Evolutionary conservation across 1,140 invertebrate genomes (phyloP), one percentile per base, ranked within the genome.

Genomic region (Aphaenogaster ashmeadi): DNA sequence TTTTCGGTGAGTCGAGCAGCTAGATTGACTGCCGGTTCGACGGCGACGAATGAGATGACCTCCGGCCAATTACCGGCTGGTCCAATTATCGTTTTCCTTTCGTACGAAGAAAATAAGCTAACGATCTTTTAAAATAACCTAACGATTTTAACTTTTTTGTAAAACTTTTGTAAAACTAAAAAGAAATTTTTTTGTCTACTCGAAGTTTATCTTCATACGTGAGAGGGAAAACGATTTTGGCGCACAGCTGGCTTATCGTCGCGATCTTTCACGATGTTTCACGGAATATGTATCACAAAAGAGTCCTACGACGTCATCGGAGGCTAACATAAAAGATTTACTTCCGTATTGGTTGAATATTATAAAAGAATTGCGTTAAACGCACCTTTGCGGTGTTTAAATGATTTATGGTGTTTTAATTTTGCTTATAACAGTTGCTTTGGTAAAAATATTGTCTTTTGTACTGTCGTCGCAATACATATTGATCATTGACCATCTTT

Each of bases 1-100:
- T 92, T 99, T 99, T 97, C 98, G 98, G 97, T 99, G 98, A 98
- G 95, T 95, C 94, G 95, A 95, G 95, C 95, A 95, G 95, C 94
- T 95, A 87, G 86, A 89, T 80, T 87, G 78, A 91, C 66, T 72
- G 64, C 71, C 58, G 87, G 52, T 89, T 81, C 54, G 11, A 83
- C 56, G 74, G 69, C 58, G 67, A 41, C 64, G 71, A 36, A 15
- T 77, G 44, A 83, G 60, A 47, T 56, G 44, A 81, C 3, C 33
- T 85, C 21, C 44, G 66, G 66, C 62, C 74, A 60, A 21, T 62
- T n/a, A 75, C 38, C 86, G 77, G 87, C 89, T 74, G 60, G 74
- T 71, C 75, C 47, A 52, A 87, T 27, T 64, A 47, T 79, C 52
- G 60, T 87, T 86, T 71, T 27, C 15, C 67, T 72, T 60, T 66